Conservation (phyloP, 2,113 vertebrate species). For the Dissostichus mawsoni region DNA sequence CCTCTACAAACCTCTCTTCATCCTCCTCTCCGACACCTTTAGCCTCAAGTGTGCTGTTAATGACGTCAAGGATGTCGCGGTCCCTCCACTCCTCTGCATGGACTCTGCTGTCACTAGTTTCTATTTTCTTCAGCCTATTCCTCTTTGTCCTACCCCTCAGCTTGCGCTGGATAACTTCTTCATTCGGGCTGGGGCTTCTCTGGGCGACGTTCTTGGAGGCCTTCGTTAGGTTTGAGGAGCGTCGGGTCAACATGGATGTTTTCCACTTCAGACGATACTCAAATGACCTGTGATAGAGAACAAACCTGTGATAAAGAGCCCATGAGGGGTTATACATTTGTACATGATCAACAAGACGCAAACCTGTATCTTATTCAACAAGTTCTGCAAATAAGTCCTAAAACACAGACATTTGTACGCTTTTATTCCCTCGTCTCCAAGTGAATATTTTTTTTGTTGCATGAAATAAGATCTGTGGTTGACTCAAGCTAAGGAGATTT, state of each 20-base stretch:
- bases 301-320: not conserved
- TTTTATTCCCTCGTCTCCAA: too few species aligned
- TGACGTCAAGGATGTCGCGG: constrained; percentile 45
- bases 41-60: not conserved
- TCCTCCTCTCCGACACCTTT: not conserved
- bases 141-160: not conserved
- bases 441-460: too few species aligned
- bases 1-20: not conserved
- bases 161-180: not conserved
- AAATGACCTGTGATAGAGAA: constrained; percentile 44
- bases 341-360: not conserved
- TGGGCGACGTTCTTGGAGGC: not conserved
- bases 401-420: too few species aligned
- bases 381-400: not conserved
- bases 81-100: not conserved
- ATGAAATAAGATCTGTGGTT: too few species aligned
- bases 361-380: not conserved
- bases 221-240: constrained; percentile 15
- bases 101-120: accelerated
- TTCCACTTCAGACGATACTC: constrained; percentile 48
- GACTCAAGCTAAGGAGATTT: too few species aligned
- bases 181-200: constrained; percentile 1
- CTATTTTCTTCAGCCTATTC: not conserved
- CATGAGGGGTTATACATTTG: not conserved
- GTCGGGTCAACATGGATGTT: constrained; percentile 28